phyloP scores from a whole-genome alignment of 2,113 vertebrate species.

The Pteropus alecto region DNA sequence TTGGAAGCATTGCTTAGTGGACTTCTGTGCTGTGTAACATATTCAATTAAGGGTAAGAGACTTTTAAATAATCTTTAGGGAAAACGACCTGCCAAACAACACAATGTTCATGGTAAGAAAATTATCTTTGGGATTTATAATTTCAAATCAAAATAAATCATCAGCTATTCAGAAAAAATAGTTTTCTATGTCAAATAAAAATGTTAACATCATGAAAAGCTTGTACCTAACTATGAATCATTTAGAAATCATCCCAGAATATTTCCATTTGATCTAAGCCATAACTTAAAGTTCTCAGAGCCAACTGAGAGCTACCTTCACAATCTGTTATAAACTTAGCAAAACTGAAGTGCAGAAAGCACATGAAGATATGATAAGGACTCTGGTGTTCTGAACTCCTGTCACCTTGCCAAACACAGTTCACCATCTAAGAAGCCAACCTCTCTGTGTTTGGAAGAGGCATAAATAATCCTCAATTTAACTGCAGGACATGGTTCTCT shows the following conservation, averaged over 20 bases:
- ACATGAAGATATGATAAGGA: background rate
- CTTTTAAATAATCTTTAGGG: slow-evolving; percentile 59
- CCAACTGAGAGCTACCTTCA: background rate
- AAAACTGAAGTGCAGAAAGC: slow-evolving; percentile 36
- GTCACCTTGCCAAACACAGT: background rate
- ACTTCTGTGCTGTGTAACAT: slow-evolving; percentile 45
- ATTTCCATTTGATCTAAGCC: slow-evolving; percentile 30
- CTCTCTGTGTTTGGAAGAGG: slow-evolving; percentile 9
- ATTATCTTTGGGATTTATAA: slow-evolving; percentile 63
- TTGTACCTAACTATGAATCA: slow-evolving; percentile 55
- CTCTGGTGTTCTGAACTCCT: background rate
- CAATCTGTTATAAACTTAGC: background rate
- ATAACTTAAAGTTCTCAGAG: slow-evolving; percentile 47
- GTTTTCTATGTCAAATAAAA: slow-evolving; percentile 60
- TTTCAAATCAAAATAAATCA: slow-evolving; percentile 71
- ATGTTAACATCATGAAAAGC: slow-evolving; percentile 61
- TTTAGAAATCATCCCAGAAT: slow-evolving; percentile 41
- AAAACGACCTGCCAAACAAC: slow-evolving; percentile 51
- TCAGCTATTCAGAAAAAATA: slow-evolving; percentile 45
- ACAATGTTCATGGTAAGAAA: slow-evolving; percentile 55
- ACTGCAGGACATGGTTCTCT: slow-evolving; percentile 1
- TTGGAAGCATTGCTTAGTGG: slow-evolving; percentile 44
- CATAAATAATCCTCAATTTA: slow-evolving; percentile 38
- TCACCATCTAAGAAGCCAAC: background rate
- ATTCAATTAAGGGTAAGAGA: slow-evolving; percentile 66